Percentiles rank a stretch among this genome's conserved stretches.
Evolutionary conservation across 1,140 invertebrate genomes (phyloP).

Genomic region (Latrodectus geometricus): DNA sequence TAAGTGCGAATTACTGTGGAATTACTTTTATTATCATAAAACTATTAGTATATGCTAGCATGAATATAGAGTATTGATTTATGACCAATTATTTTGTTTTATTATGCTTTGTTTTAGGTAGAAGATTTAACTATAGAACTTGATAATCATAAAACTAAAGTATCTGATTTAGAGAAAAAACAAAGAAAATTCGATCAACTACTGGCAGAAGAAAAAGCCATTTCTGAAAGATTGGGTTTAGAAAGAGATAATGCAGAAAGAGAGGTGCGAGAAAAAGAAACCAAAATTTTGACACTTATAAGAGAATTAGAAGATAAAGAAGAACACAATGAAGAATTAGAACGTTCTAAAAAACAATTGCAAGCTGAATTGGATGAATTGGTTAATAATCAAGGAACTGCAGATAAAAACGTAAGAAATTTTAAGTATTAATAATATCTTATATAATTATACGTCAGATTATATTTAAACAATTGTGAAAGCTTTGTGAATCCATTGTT

Average conservation of each 20-base stretch:
- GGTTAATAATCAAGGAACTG: constrained; percentile 93
- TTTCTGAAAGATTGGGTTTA: constrained; percentile 79
- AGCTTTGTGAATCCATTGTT: too few relatives aligned
- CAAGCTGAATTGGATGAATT: constrained; percentile 96
- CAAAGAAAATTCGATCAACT: constrained; percentile 98
- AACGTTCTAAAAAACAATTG: constrained; percentile 84
- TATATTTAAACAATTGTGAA: too few relatives aligned
- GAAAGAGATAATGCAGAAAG: constrained; percentile 91
- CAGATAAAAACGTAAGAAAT: constrained; percentile 88
- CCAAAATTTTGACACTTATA: constrained; percentile 88
- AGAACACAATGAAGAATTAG: constrained; percentile 90
- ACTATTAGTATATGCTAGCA: too few relatives aligned
- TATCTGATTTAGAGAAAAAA: constrained; percentile 92
- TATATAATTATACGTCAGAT: too few relatives aligned
- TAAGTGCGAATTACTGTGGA: too few relatives aligned
- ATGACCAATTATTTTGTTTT: background rate
- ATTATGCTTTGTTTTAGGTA: constrained; percentile 60
- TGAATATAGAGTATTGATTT: background rate
- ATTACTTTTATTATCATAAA: background rate
- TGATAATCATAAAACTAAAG: constrained; percentile 88
- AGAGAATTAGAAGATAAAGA: constrained; percentile 91
- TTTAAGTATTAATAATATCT: too few relatives aligned
- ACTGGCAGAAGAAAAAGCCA: constrained; percentile 89
- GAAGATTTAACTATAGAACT: constrained; percentile 77
- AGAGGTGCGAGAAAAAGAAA: constrained; percentile 97